Evolutionary conservation across 2,113 vertebrate species (phyloP).

Genomic region (Chrysochloris asiatica): DNA sequence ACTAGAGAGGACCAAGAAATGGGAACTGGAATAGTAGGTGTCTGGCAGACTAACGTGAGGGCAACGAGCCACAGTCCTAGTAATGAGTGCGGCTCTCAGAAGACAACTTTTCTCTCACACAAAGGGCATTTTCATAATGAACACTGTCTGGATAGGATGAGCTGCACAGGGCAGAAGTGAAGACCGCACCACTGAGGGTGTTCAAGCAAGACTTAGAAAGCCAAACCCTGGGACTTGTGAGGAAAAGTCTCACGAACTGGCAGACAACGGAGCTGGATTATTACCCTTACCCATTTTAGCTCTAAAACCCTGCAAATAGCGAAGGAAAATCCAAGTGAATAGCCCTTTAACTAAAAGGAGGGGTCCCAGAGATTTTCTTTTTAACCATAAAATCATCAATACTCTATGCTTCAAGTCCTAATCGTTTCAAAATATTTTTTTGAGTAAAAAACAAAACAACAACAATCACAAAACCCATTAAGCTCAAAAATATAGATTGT

Average conservation of each 20-base stretch:
- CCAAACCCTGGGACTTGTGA: neutral
- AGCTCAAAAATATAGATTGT: neutral
- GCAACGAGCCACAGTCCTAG: too few species aligned
- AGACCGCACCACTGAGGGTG: neutral
- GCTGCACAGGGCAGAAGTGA: neutral
- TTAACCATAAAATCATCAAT: neutral
- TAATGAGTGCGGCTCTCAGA: neutral
- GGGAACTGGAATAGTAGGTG: neutral
- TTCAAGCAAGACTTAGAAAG: neutral
- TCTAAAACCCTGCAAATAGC: constrained; percentile 2
- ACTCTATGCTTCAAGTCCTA: neutral
- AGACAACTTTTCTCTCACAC: too few species aligned
- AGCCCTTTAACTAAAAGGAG: neutral
- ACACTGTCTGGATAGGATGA: neutral
- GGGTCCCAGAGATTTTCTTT: neutral
- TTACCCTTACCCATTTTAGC: neutral
- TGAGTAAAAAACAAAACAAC: neutral
- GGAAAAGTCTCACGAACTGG: neutral
- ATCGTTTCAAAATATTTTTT: constrained; percentile 28
- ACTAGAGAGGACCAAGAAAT: neutral
- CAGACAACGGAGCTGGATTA: neutral
- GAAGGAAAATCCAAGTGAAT: neutral
- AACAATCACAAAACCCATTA: too few species aligned
- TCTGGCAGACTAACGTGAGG: neutral
- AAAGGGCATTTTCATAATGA: neutral